phyloP scores from a whole-genome alignment of 2,113 vertebrate genomes.

The Danionella cerebrum region DNA sequence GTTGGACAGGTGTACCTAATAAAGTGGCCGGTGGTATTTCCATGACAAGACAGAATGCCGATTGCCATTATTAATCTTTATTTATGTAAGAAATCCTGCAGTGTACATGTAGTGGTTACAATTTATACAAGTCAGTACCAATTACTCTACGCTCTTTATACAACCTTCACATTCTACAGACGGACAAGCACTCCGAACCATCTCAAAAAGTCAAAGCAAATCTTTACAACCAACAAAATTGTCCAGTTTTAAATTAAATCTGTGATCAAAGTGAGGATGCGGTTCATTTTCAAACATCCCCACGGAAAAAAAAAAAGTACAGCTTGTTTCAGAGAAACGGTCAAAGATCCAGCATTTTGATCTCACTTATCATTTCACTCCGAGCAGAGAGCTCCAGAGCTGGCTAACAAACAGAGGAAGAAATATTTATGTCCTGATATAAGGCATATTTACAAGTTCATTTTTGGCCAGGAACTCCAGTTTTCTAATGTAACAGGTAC shows the following conservation, averaged over 20 bases:
- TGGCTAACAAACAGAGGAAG: neutral
- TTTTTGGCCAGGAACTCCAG: neutral
- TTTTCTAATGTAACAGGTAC: neutral
- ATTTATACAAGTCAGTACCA: conserved; percentile 56
- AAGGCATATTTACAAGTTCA: neutral
- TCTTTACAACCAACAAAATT: conserved; percentile 32
- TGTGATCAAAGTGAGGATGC: conserved; percentile 21
- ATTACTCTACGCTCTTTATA: conserved; percentile 20
- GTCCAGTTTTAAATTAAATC: conserved; percentile 53
- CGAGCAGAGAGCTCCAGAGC: neutral
- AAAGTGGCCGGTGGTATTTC: neutral
- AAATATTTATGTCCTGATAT: neutral
- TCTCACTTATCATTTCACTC: conserved; percentile 4
- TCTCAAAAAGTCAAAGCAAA: conserved; percentile 35
- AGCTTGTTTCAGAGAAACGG: neutral
- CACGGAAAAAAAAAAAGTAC: neutral
- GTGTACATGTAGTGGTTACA: conserved; percentile 64
- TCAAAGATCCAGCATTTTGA: neutral
- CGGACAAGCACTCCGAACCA: conserved; percentile 48
- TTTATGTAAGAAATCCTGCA: conserved; percentile 48
- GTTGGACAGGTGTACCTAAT: neutral
- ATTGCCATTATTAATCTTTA: conserved; percentile 44
- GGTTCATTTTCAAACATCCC: neutral
- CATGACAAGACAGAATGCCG: neutral
- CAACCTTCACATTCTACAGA: conserved; percentile 41